phyloP scores from a whole-genome alignment of 2,113 vertebrate genomes.

The Desmodus rotundus region DNA sequence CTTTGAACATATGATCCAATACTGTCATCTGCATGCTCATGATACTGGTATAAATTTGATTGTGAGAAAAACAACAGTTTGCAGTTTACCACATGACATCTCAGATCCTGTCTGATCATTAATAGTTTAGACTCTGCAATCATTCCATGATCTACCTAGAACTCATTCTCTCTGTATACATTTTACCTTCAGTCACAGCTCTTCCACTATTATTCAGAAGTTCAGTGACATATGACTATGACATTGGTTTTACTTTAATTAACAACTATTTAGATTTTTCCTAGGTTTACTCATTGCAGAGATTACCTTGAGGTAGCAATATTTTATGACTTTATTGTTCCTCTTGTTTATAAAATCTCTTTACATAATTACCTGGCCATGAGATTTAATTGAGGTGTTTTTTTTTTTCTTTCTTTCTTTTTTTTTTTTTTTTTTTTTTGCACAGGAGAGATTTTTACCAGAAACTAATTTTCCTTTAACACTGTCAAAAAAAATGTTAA shows the following conservation, averaged over 20 bases:
- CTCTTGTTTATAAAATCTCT: constrained; percentile 44
- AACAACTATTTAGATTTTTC: constrained; percentile 52
- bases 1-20: not conserved
- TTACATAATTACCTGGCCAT: not conserved
- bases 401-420: not conserved
- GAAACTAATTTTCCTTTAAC: constrained; percentile 61
- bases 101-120: not conserved
- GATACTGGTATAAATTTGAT: not conserved
- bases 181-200: not conserved
- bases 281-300: constrained; percentile 30
- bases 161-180: not conserved
- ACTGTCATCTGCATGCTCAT: not conserved
- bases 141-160: not conserved
- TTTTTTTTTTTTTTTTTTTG: not conserved
- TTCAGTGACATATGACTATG: constrained; percentile 35
- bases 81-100: not conserved
- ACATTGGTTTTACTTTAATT: not conserved
- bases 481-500: not conserved
- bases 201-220: not conserved
- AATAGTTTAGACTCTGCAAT: not conserved
- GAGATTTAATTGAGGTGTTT: constrained; percentile 29
- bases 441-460: constrained; percentile 1
- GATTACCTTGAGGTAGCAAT: not conserved
- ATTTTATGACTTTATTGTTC: not conserved
- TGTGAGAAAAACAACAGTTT: not conserved